Evolutionary conservation across 1,140 invertebrate species (phyloP).

Genomic region (honey bee (Apis mellifera)): Amel_HAv3.1 CM009942.2:3720001-3720500

Average conservation of each 20-base stretch:
- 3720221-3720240: background rate
- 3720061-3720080: background rate
- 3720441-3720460: too few species aligned
- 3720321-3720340: too few species aligned
- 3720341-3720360: too few species aligned
- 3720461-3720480: too few species aligned
- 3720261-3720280: background rate
- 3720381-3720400: too few species aligned
- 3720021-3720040: background rate
- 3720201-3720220: background rate
- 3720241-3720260: background rate
- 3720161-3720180: slow-evolving; percentile 19
- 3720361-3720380: too few species aligned
- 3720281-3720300: background rate
- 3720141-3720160: slow-evolving; percentile 23
- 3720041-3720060: background rate
- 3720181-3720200: slow-evolving; percentile 3
- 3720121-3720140: slow-evolving; percentile 12
- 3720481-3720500: too few species aligned
- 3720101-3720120: background rate
- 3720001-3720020: background rate
- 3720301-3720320: too few species aligned
- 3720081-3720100: background rate
- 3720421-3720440: too few species aligned
- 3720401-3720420: too few species aligned